Evolutionary conservation across 1,140 invertebrate genomes (phyloP), one percentile per base, ranked within the genome.

Genomic region (Cotesia chilonis): DNA sequence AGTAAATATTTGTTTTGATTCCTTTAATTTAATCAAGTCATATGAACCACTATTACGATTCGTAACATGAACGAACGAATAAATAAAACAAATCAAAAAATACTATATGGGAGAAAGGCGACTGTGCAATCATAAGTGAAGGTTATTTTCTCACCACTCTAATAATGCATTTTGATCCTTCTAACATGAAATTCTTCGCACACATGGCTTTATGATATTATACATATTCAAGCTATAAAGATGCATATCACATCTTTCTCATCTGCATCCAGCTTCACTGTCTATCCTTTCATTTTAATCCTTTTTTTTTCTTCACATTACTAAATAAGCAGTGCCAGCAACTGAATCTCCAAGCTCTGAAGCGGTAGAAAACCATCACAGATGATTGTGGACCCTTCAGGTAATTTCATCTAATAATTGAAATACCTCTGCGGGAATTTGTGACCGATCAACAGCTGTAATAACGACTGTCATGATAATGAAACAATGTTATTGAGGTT

Each of bases 321-420:
- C 64, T 47, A 17, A 52, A 47, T 7, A 67, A 14, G 12, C 63
- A 65, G 63, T 47, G 37, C n/a, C n/a, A 60, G 37, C 5, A 65
- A 57, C 36, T 66, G 67, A 47, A 72, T 57, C n/a, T 57, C 73
- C 76, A 71, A 75, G 79, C 81, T 81, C 72, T 82, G 79, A 79
- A 81, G 83, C 84, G 83, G 55, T 17, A 68, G 55, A 68, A 72
- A 86, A 84, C 87, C 85, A 87, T 84, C 86, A 84, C 83, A 85
- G 84, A 85, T 85, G 82, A 87, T 87, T 84, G 86, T 85, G 85
- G 82, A 85, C 84, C 83, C 82, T 79, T 79, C 79, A 60, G 47
- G 86, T 87, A 87, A 87, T 87, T 87, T 83, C 82, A 84, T 85
- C 82, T 87, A 87, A 87, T 87, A 87, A 87, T 87, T 87, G 86